Percentiles rank a stretch among this genome's conserved stretches.
These are phyloP conservation scores for Epizoanthus illoricatus DNA, from an alignment of 92 coral and sea anemone genomes.

Conservation along the genomic window DNA sequence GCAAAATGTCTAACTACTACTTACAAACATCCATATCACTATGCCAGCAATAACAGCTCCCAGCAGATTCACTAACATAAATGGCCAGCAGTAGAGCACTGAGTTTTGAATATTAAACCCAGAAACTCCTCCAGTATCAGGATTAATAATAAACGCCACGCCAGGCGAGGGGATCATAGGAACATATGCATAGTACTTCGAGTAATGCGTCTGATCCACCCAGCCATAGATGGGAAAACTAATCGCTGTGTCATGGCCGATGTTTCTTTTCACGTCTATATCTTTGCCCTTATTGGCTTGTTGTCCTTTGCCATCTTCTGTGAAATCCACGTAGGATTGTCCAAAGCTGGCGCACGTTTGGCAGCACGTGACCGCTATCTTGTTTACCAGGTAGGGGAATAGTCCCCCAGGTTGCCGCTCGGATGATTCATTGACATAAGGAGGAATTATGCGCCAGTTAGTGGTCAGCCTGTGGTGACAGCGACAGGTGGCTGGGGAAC, in stretches of 20 bases:
- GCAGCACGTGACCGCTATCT: slow-evolving; percentile 69
- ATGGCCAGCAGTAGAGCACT: slow-evolving; percentile 40
- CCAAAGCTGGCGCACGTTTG: slow-evolving; percentile 58
- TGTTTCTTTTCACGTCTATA: slow-evolving; percentile 30
- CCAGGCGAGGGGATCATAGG: not conserved
- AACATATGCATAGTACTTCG: slow-evolving; percentile 49
- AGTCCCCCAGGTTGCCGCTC: slow-evolving; percentile 51
- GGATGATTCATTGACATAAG: slow-evolving; percentile 49
- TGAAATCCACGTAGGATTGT: slow-evolving; percentile 45
- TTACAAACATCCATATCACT: slow-evolving; percentile 56
- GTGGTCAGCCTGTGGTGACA: slow-evolving; percentile 62
- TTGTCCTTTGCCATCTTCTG: slow-evolving; percentile 30
- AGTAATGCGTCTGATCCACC: slow-evolving; percentile 53
- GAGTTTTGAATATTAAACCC: slow-evolving; percentile 1
- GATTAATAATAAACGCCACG: slow-evolving; percentile 49
- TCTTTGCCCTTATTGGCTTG: slow-evolving; percentile 32
- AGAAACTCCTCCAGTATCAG: slow-evolving; percentile 32
- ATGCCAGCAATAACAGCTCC: slow-evolving; percentile 44
- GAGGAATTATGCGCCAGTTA: slow-evolving; percentile 67
- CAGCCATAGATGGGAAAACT: slow-evolving; percentile 71
- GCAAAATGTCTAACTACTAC: slow-evolving; percentile 18
- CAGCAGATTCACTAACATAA: slow-evolving; percentile 51
- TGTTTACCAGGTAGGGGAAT: slow-evolving; percentile 53
- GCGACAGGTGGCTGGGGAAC: slow-evolving; percentile 51
- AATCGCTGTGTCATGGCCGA: slow-evolving; percentile 63